Evolutionary conservation across 2,797 vertebrate genomes (phyloP), one percentile per base, ranked within the genome.

Genomic region (Pangasius mekongensis): DNA sequence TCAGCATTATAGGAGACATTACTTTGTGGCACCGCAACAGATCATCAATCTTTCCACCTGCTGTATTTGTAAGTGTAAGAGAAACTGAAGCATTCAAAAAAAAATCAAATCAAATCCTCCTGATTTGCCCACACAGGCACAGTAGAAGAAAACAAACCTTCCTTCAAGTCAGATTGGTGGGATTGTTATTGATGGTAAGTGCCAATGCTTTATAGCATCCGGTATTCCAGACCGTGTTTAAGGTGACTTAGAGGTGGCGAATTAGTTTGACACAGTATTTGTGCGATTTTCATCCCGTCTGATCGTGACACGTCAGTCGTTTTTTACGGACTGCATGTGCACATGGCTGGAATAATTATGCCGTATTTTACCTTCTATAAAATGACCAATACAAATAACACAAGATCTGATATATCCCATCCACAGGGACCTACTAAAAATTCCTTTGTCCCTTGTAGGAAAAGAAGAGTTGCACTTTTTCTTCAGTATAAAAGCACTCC

Each of bases 1-100:
- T 92, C 93, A 91, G 93, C 93, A 95, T 95, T 91, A 92, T 84
- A 84, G 58, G 74, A 88, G 73, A 81, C 81, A 89, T 89, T 92
- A 90, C 88, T 89, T 90, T 80, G 69, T 76, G 77, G 82, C 62
- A 77, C 62, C 76, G 89, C 91, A 89, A 88, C 84, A 91, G 71
- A 77, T 86, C 85, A 87, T 89, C 76, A 83, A 87, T 90, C 89
- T 89, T 89, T 85, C n/a, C 84, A 84, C 62, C 80, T 80, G 87
- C 87, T 88, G 84, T 27, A 69, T 78, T 86, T 49, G 80, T 84
- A 86, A 86, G 56, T 62, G 69, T 66, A 62, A 64, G n/a, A 69
- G 9, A 77, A 73, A 33, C 73, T 16, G 33, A 86, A 83, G 83
- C 58, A 52, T 89, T 71, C n/a, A 49, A 58, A 81, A 71, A 24